Percentiles rank a stretch among this genome's conserved stretches.
These are phyloP conservation scores for Ostrea denselamellosa DNA, from an alignment of 1,140 invertebrate species.

Conservation along the genomic window DNA sequence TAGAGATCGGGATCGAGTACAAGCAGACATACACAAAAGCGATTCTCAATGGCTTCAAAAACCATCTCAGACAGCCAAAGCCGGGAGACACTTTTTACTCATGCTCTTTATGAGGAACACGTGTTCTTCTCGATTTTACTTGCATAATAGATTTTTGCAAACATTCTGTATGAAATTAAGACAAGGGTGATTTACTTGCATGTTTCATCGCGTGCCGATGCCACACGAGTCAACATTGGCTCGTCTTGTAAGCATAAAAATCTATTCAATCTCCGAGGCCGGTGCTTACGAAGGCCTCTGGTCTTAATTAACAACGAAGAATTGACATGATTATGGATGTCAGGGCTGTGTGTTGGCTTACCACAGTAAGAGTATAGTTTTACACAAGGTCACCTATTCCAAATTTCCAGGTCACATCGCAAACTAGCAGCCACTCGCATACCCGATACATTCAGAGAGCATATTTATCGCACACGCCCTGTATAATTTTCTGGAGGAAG, in stretches of 20 bases:
- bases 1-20: constrained; percentile 29
- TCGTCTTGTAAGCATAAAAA: constrained; percentile 38
- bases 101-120: constrained; percentile 32
- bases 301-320: constrained; percentile 35
- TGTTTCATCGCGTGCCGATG: constrained; percentile 13
- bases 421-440: not conserved
- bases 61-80: constrained; percentile 13
- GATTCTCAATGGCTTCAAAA: constrained; percentile 22
- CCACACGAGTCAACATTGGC: constrained; percentile 11
- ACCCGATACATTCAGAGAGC: not conserved
- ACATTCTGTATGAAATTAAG: constrained; percentile 27
- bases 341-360: not conserved
- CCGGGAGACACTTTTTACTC: constrained; percentile 23
- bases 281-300: constrained; percentile 7
- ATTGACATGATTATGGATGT: constrained; percentile 33
- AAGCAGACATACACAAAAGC: constrained; percentile 20
- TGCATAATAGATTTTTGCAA: constrained; percentile 38
- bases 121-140: constrained; percentile 15
- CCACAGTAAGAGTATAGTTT: not conserved
- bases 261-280: constrained; percentile 11
- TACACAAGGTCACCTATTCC: not conserved
- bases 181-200: constrained; percentile 26
- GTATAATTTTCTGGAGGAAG: not conserved
- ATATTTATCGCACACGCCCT: not conserved
- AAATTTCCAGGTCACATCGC: not conserved